Conservation (phyloP, 2,888 invertebrate species). For the Notodonta dromedarius region DNA sequence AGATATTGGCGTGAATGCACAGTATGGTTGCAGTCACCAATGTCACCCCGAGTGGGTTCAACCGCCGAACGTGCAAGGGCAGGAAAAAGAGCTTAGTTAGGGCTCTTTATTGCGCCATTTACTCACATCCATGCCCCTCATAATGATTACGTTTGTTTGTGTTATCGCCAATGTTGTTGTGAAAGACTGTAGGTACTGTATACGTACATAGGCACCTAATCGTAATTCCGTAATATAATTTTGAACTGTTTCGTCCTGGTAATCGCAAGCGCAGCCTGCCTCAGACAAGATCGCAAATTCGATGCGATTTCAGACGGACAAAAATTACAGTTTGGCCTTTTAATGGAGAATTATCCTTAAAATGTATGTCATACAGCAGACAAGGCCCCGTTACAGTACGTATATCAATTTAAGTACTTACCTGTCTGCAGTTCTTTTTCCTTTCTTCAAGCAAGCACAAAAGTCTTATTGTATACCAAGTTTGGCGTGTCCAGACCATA, state of each 20-base stretch:
- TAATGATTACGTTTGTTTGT: constrained; percentile 5
- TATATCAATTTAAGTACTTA: too few species aligned
- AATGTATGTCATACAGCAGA: too few species aligned
- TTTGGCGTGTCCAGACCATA: constrained; percentile 13
- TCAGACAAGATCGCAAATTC: too few species aligned
- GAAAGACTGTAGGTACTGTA: background rate
- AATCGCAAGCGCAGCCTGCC: too few species aligned
- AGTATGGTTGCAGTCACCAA: constrained; percentile 50
- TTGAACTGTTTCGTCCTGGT: too few species aligned
- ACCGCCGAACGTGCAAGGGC: constrained; percentile 66
- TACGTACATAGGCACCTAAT: background rate
- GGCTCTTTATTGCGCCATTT: constrained; percentile 46
- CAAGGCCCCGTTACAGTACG: too few species aligned
- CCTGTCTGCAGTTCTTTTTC: too few species aligned
- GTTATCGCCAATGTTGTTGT: background rate
- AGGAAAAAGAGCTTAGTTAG: constrained; percentile 68
- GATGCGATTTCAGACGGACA: too few species aligned
- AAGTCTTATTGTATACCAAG: background rate
- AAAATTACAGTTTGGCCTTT: too few species aligned
- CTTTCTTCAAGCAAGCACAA: too few species aligned
- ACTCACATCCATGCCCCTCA: constrained; percentile 2
- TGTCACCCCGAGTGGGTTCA: constrained; percentile 81
- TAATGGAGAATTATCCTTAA: too few species aligned
- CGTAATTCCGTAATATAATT: too few species aligned
- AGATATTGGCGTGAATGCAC: constrained; percentile 31